Conservation (phyloP, 2,113 vertebrate genomes). For the Tamias sibiricus region DNA sequence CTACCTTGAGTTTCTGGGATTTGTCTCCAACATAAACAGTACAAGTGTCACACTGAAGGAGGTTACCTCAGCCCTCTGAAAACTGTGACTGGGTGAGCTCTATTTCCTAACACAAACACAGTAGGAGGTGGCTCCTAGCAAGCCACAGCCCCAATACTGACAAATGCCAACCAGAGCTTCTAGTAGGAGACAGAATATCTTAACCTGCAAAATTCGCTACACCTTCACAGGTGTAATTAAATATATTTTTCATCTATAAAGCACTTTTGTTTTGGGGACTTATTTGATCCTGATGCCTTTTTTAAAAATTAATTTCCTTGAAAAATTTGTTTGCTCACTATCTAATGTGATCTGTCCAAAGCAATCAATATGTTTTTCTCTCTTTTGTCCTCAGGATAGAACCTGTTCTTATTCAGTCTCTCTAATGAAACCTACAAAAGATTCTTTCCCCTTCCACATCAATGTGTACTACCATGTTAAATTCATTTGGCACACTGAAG, state of each 20-base stretch:
- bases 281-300: constrained; percentile 7
- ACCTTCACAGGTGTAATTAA: neutral
- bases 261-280: neutral
- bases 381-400: neutral
- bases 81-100: constrained; percentile 50
- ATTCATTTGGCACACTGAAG: neutral
- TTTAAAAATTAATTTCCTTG: neutral
- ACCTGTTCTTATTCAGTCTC: neutral
- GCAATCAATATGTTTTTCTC: neutral
- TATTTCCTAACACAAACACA: constrained; percentile 30
- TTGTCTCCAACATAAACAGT: constrained; percentile 75
- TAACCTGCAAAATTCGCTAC: constrained; percentile 14
- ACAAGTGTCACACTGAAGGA: constrained; percentile 20
- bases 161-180: constrained; percentile 19
- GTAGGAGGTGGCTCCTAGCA: neutral
- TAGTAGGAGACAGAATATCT: constrained; percentile 4
- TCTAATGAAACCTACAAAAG: constrained; percentile 7
- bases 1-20: constrained; percentile 74
- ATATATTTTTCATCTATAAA: neutral
- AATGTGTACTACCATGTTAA: neutral
- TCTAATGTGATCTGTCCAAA: neutral
- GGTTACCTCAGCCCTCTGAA: constrained; percentile 40
- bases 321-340: neutral
- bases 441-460: neutral
- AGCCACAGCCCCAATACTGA: neutral